Evolutionary conservation across 2,888 invertebrate genomes (phyloP).

Genomic region (Oxycera nigricornis): DNA sequence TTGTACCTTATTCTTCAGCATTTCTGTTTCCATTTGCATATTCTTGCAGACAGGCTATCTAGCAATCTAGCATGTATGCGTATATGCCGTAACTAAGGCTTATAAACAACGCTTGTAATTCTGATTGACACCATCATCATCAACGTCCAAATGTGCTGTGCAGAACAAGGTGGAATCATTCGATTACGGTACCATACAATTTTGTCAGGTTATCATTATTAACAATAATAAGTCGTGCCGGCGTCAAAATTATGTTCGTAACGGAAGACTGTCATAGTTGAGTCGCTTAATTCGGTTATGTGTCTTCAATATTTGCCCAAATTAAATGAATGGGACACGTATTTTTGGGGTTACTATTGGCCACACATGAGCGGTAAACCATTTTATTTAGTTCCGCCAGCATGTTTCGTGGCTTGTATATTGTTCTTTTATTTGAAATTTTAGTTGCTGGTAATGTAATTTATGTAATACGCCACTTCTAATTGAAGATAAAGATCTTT

Average conservation of each 20-base stretch:
- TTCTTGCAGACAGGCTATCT: no score
- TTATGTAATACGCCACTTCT: no score
- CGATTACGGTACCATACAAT: constrained; percentile 34
- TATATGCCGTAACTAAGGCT: background rate
- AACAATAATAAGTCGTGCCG: background rate
- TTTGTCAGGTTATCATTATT: constrained; percentile 34
- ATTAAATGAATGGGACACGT: constrained; percentile 4
- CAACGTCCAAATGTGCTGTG: background rate
- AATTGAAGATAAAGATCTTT: no score
- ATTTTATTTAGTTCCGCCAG: constrained; percentile 19
- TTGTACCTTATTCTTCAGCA: no score
- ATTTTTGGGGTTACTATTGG: constrained; percentile 6
- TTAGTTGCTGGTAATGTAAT: no score
- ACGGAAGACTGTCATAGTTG: background rate
- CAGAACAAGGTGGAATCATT: background rate
- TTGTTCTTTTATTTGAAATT: no score
- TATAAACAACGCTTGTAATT: constrained; percentile 7
- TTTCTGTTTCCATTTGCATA: no score
- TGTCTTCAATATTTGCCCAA: background rate
- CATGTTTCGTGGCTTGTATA: no score
- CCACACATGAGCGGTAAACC: constrained; percentile 13
- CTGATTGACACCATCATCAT: constrained; percentile 15
- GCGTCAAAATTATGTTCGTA: background rate
- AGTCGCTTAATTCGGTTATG: background rate
- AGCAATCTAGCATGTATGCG: no score